phyloP scores from a whole-genome alignment of 2,113 vertebrate genomes.

The Crotalus horridus region DNA sequence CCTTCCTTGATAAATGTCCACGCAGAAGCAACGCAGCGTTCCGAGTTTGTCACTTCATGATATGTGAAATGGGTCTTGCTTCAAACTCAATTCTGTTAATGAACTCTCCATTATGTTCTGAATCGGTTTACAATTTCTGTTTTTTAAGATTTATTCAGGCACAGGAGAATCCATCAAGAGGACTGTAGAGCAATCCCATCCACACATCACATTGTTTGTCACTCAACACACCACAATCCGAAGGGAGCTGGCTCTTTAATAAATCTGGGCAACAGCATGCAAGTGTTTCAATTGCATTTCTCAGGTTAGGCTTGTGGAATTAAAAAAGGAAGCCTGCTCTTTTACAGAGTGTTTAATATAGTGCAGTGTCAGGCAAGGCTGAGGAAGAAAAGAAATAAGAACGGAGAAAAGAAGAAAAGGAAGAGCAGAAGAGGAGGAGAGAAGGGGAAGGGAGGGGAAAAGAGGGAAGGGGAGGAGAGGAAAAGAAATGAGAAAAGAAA shows the following conservation, averaged over 20 bases:
- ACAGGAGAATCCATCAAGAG: neutral
- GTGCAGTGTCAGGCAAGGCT: neutral
- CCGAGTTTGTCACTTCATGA: neutral
- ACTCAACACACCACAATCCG: neutral
- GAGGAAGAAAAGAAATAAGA: neutral
- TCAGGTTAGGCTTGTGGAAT: neutral
- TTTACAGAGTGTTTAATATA: neutral
- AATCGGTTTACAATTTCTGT: neutral
- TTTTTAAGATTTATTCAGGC: neutral
- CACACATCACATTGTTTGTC: neutral
- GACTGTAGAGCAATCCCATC: neutral
- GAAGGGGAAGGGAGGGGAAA: too few species aligned
- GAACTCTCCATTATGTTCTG: neutral
- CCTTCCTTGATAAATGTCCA: neutral
- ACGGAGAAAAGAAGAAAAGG: too few species aligned
- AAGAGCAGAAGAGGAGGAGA: too few species aligned
- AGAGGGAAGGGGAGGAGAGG: too few species aligned
- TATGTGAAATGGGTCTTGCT: neutral
- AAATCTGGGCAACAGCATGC: neutral
- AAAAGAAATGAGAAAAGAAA: neutral
- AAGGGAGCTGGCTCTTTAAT: neutral
- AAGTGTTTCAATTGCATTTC: neutral
- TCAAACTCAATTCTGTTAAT: neutral
- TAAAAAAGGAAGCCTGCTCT: neutral
- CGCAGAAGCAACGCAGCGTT: neutral